Base-by-base conservation (phyloP, 1,140 invertebrate genomes). In the Probaryconus sp. region DNA sequence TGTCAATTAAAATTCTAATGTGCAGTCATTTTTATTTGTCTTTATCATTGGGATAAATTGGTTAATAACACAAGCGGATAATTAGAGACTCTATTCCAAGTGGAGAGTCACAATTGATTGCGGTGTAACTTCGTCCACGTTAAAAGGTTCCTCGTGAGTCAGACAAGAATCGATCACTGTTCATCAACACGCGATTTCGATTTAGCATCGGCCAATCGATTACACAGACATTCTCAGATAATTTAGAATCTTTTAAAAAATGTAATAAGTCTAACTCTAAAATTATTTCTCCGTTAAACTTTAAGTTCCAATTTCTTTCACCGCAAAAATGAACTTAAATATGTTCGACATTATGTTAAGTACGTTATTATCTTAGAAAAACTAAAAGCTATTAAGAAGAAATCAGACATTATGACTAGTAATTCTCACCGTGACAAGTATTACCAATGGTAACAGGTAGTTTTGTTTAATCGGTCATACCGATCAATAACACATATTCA, bases 1-100 rank as follows among this genome's bases (percentile, higher is more conserved):
- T n/a, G n/a, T n/a, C n/a, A n/a, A n/a, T n/a, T n/a, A n/a, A n/a
- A n/a, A n/a, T n/a, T 55, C 30, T 61, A 63, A 70, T 55, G 21
- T 17, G 35, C 56, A 30, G 56, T 50, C 53, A 63, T 70, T 70
- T 70, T 33, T 70, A 70, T 72, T 72, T 64, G 60, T 64, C 45
- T 58, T 21, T 40, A 64, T 63, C 16, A 42, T 28, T 21, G 51
- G 2, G 31, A 60, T 58, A 50, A 35, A 60, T 64, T 72, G 37
- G 43, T 72, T 72, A 58, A 58, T 38, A 38, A 64, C 58, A 11
- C 58, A 42, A 11, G 50, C 31, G 35, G 43, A 58, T 70, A 63
- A 61, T 70, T 55, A 55, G 13, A 56, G 45, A 11, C 30, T n/a
- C 11, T 11, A 31, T 11, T 4, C 4, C 10, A 35, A 4, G n/a